phyloP scores from a whole-genome alignment of 2,888 invertebrate species.

The Pegoplata infirma region DNA sequence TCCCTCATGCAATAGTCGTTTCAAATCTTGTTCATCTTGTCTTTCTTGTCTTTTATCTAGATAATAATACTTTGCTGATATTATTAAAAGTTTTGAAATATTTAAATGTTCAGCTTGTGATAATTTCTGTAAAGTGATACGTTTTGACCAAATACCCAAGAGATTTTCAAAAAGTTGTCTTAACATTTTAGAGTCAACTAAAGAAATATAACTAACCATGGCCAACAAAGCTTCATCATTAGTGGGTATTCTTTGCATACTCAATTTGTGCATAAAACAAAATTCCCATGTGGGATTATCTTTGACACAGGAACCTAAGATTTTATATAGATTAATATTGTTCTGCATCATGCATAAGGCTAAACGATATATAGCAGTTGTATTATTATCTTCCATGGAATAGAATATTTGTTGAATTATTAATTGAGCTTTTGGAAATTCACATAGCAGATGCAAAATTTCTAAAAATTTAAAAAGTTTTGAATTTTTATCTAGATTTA shows the following conservation, averaged over 20 bases:
- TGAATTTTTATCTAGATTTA: slow-evolving; percentile 77
- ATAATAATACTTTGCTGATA: slow-evolving; percentile 79
- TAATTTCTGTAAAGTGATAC: slow-evolving; percentile 81
- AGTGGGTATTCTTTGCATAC: slow-evolving; percentile 79
- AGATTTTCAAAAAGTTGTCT: slow-evolving; percentile 81
- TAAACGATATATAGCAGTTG: slow-evolving; percentile 71
- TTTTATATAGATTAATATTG: slow-evolving; percentile 76
- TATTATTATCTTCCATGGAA: slow-evolving; percentile 80
- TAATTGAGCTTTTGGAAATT: slow-evolving; percentile 34
- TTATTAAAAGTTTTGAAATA: slow-evolving; percentile 83
- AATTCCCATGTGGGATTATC: slow-evolving; percentile 83
- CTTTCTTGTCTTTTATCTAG: slow-evolving; percentile 66
- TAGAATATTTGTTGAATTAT: slow-evolving; percentile 78
- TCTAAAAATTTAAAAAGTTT: slow-evolving; percentile 80
- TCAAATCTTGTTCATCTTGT: slow-evolving; percentile 67
- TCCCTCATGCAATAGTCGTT: slow-evolving; percentile 81
- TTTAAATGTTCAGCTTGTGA: slow-evolving; percentile 85
- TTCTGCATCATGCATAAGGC: slow-evolving; percentile 80
- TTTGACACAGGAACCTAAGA: slow-evolving; percentile 79
- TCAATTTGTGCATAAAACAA: slow-evolving; percentile 82
- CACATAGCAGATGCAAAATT: slow-evolving; percentile 78
- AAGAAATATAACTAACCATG: slow-evolving; percentile 82
- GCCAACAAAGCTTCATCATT: slow-evolving; percentile 80
- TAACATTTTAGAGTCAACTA: slow-evolving; percentile 68
- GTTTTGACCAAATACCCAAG: slow-evolving; percentile 84